Conservation (phyloP, 2,888 invertebrate genomes). For the Geotrupes spiniger region DNA sequence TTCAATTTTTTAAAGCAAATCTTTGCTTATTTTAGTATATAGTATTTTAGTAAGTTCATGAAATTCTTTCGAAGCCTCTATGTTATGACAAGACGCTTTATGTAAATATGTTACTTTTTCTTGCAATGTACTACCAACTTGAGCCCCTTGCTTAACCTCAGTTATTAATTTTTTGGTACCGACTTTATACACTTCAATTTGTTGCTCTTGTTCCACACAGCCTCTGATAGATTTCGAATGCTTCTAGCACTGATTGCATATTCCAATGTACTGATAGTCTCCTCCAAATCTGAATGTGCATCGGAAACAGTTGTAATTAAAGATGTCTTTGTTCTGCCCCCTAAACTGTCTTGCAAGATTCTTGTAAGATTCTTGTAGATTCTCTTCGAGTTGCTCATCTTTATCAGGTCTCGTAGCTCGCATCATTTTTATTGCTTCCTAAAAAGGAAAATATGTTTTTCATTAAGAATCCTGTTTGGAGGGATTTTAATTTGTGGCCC, state of each 20-base stretch:
- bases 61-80: not conserved
- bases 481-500: no score
- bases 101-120: slow-evolving; percentile 55
- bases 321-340: slow-evolving; percentile 94
- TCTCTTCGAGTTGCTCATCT: slow-evolving; percentile 60
- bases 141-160: slow-evolving; percentile 62
- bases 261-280: slow-evolving; percentile 91
- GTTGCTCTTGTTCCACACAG: slow-evolving; percentile 69
- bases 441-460: no score
- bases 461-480: no score
- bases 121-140: slow-evolving; percentile 63
- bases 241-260: slow-evolving; percentile 94
- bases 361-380: slow-evolving; percentile 94
- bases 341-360: slow-evolving; percentile 91
- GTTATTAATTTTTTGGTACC: slow-evolving; percentile 64
- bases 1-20: not conserved
- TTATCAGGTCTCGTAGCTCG: no score
- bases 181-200: slow-evolving; percentile 63
- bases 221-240: slow-evolving; percentile 88
- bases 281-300: slow-evolving; percentile 81
- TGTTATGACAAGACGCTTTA: slow-evolving; percentile 9
- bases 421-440: no score
- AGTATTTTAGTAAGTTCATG: no score
- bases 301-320: slow-evolving; percentile 97
- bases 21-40: slow-evolving; percentile 3